Conservation (phyloP, 2,888 invertebrate genomes). For the Tubulanus polymorphus region DNA sequence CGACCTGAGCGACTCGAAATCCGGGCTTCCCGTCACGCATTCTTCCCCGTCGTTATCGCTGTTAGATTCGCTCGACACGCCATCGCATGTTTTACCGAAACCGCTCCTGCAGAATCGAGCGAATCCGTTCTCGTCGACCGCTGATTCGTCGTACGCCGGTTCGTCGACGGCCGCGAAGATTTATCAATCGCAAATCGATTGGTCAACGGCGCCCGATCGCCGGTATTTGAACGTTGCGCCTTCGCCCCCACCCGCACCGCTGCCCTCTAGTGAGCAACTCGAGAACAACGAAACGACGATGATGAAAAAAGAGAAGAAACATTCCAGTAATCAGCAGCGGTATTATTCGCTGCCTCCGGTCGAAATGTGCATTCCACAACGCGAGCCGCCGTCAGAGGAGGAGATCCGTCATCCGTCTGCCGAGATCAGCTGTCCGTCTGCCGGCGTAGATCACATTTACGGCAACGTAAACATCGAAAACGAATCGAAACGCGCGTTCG, state of each 20-base stretch:
- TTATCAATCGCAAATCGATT: too few relatives aligned
- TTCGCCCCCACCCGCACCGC: neutral
- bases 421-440: too few relatives aligned
- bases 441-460: too few relatives aligned
- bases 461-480: slow-evolving; percentile 30
- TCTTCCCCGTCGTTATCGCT: slow-evolving; percentile 19
- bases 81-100: slow-evolving; percentile 22
- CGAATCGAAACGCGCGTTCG: slow-evolving; percentile 41
- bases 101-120: slow-evolving; percentile 27
- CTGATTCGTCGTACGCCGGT: slow-evolving; percentile 4
- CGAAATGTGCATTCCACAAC: neutral
- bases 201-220: too few relatives aligned
- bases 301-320: too few relatives aligned
- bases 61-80: slow-evolving; percentile 33
- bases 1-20: slow-evolving; percentile 31
- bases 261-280: too few relatives aligned
- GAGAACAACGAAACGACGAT: too few relatives aligned
- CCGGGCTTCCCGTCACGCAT: neutral
- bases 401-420: too few relatives aligned
- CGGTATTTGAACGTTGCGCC: slow-evolving; percentile 7
- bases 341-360: slow-evolving; percentile 1
- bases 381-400: neutral
- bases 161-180: too few relatives aligned
- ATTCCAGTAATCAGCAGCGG: too few relatives aligned
- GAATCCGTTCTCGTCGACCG: slow-evolving; percentile 37